Evolutionary conservation across 2,797 vertebrate species (phyloP), one percentile per base, ranked within the genome.

Genomic region (Thripadectes ignobilis): DNA sequence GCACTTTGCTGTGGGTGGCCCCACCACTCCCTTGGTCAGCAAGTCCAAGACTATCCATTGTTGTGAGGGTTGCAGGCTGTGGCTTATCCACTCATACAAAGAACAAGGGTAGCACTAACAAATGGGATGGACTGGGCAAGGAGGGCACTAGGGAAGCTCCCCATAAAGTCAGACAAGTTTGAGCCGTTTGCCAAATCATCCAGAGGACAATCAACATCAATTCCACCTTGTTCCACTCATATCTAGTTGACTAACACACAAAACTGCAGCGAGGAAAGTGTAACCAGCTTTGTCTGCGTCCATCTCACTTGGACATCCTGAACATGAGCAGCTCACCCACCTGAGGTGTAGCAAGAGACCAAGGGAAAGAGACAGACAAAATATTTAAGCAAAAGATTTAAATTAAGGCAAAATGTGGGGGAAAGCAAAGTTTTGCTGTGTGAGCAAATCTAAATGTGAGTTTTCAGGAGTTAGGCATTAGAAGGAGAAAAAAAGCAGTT

Each of bases 401-500:
- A 96, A 96, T 92, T 86, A 95, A 95, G 84, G 83, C 58, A 85
- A 43, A 48, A 54, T 12, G 19, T 1, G 6, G 23, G 19, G 38
- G 1, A 18, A 91, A 93, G 88, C 89, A 61, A 46, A 43, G 72
- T 11, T 85, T 83, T 84, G 79, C 80, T n/a, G 52, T 7, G 74
- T n/a, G 14, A 96, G 88, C 76, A 92, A 68, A 71, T 79, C 91
- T 91, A 78, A 88, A 66, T 0, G 4, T 3, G 36, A 30, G 54
- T 63, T 93, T 85, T 61, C 49, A 85, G 79, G 78, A 85, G 86
- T 78, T 34, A 94, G 78, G 85, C 19, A 0, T 57, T 12, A 77
- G n/a, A 4, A 81, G 69, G 39, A 95, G 87, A 58, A 76, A 71
- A 49, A 96, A 96, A 95, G 97, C 96, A 97, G 96, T 76, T 84